Conservation (phyloP, 2,113 vertebrate genomes). For the Enhydra lutris region DNA sequence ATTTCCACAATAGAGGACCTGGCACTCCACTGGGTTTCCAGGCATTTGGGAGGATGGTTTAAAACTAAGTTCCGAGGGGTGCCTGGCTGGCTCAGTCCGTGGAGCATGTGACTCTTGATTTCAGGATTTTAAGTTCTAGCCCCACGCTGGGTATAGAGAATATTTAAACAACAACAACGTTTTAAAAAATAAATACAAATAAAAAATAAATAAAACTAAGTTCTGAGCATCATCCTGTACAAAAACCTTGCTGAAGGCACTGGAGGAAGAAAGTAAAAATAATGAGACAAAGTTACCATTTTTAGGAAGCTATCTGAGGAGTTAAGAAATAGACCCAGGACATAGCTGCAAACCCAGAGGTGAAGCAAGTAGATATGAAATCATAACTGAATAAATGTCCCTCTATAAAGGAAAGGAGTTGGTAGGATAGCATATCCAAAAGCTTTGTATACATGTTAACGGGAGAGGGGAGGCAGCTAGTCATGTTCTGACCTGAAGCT, state of each 20-base stretch:
- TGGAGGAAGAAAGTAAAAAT: background rate
- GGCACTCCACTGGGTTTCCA: background rate
- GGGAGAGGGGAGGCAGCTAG: background rate
- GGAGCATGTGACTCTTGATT: background rate
- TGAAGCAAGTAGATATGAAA: background rate
- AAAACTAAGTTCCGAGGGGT: background rate
- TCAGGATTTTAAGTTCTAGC: background rate
- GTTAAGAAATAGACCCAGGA: background rate
- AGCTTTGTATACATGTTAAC: background rate
- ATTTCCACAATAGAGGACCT: background rate
- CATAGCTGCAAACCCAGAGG: background rate
- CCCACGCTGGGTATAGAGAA: too few relatives aligned
- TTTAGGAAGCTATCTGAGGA: background rate
- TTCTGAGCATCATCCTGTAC: background rate
- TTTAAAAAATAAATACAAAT: background rate
- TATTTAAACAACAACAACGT: too few relatives aligned
- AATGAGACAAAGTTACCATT: background rate
- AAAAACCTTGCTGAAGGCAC: background rate
- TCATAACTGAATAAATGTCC: background rate
- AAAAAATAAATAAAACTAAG: background rate
- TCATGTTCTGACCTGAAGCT: background rate
- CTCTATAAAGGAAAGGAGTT: background rate
- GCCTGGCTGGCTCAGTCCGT: background rate
- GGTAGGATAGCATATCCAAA: background rate
- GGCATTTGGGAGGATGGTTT: slow-evolving; percentile 7